Evolutionary conservation across 2,888 invertebrate species (phyloP).

Genomic region (Hipparchia sbordonii): DNA sequence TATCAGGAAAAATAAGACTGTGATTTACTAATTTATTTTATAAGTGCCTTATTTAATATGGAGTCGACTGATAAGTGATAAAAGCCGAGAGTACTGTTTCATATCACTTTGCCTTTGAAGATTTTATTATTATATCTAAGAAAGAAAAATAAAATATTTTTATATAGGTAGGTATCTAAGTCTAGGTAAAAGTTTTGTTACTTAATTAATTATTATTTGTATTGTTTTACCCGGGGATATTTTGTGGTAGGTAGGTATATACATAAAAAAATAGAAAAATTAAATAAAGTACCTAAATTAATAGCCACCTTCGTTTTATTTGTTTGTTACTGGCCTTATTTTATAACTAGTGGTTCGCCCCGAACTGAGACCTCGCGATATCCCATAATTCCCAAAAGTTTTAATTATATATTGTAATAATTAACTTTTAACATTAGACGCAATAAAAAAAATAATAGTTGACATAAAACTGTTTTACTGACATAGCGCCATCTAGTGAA

Average conservation of each 20-base stretch:
- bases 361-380: too few species aligned
- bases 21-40: slow-evolving; percentile 60
- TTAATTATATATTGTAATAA: too few species aligned
- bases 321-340: too few species aligned
- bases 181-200: background rate
- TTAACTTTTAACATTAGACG: too few species aligned
- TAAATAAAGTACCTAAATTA: background rate
- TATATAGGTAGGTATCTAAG: background rate
- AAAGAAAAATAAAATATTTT: slow-evolving; percentile 7
- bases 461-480: too few species aligned
- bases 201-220: background rate
- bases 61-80: background rate
- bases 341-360: too few species aligned
- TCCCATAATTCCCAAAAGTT: too few species aligned
- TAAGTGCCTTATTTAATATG: background rate
- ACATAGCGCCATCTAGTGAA: too few species aligned
- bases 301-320: background rate
- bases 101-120: background rate
- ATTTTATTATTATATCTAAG: background rate
- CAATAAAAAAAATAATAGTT: too few species aligned
- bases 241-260: background rate
- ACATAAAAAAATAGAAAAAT: background rate
- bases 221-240: background rate
- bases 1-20: slow-evolving; percentile 89
- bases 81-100: background rate